phyloP scores from a whole-genome alignment of 2,888 invertebrate species.

The Catonia carolina region DNA sequence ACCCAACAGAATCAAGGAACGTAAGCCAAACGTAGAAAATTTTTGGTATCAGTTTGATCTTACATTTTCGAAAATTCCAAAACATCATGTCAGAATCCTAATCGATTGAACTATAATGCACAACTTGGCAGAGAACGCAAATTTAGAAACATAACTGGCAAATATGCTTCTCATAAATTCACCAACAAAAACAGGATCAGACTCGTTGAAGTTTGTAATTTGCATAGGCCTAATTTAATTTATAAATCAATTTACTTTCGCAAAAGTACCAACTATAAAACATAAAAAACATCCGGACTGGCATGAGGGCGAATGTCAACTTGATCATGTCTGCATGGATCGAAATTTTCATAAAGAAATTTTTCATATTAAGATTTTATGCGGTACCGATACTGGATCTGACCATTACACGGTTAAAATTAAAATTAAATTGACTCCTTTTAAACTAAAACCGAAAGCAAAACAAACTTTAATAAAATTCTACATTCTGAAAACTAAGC shows the following conservation, averaged over 20 bases:
- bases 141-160: neutral
- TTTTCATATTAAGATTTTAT: neutral
- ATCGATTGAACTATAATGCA: too few species aligned
- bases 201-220: neutral
- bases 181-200: neutral
- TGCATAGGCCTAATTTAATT: neutral
- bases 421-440: neutral
- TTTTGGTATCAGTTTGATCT: neutral
- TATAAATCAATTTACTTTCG: neutral
- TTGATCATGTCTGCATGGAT: constrained; percentile 2
- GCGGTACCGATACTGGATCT: neutral
- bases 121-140: too few species aligned
- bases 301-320: neutral
- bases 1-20: neutral
- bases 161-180: neutral
- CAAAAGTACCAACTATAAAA: neutral
- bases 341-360: neutral
- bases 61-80: neutral
- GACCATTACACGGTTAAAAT: neutral
- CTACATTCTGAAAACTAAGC: too few species aligned
- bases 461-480: too few species aligned
- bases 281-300: neutral
- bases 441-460: neutral
- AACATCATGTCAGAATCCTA: too few species aligned
- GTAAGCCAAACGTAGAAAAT: neutral